phyloP scores from a whole-genome alignment of 2,888 invertebrate species.

The Amphimallon solstitiale region DNA sequence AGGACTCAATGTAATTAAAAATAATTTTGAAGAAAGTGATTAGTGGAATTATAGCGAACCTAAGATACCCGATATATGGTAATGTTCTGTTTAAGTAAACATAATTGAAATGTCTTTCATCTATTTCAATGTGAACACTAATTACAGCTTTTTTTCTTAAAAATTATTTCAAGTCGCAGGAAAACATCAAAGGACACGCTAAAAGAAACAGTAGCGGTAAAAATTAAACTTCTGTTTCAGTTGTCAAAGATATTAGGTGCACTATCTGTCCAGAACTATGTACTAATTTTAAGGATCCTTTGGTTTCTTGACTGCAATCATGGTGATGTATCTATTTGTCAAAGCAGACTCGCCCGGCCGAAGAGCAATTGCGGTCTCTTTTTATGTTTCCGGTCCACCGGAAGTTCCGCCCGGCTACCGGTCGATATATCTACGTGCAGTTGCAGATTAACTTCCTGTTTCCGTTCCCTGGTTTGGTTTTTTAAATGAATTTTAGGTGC shows the following conservation, averaged over 20 bases:
- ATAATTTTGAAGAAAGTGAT: no score
- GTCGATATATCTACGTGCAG: constrained; percentile 63
- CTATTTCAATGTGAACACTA: no score
- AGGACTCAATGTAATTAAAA: no score
- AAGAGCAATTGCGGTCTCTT: constrained; percentile 63
- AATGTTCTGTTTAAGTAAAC: no score
- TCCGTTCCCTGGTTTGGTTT: constrained; percentile 47
- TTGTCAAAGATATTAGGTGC: background rate
- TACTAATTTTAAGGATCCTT: constrained; percentile 4
- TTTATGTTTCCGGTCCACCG: constrained; percentile 65
- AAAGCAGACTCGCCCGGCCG: constrained; percentile 56
- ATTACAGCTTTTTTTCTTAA: no score
- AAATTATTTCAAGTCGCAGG: no score
- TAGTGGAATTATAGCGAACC: no score
- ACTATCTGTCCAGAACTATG: background rate
- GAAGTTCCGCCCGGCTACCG: constrained; percentile 64
- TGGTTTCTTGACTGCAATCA: constrained; percentile 42
- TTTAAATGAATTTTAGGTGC: constrained; percentile 51
- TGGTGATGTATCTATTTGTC: constrained; percentile 57
- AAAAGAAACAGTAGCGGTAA: background rate
- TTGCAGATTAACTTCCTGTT: constrained; percentile 65
- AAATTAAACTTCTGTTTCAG: constrained; percentile 7
- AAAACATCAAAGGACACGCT: no score
- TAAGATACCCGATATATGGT: no score
- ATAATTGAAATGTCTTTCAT: no score